Evolutionary conservation across 2,113 vertebrate species (phyloP).

Genomic region (Nibea albiflora): DNA sequence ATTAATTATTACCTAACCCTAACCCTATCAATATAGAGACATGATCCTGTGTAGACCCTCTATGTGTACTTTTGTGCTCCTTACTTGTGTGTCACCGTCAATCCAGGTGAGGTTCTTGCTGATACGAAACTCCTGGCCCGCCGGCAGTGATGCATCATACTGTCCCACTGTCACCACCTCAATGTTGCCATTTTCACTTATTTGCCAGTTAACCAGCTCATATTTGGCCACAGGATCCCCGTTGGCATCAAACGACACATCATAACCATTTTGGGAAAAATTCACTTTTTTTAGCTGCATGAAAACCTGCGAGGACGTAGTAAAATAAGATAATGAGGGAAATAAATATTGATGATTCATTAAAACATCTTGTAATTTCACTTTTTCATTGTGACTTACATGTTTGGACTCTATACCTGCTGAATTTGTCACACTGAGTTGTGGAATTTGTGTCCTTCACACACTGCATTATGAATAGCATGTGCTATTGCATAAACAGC

Average conservation of each 20-base stretch:
- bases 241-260: conserved; percentile 77
- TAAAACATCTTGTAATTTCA: background rate
- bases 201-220: conserved; percentile 82
- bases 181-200: conserved; percentile 37
- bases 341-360: background rate
- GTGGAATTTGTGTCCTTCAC: conserved; percentile 47
- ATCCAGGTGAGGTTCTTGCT: conserved; percentile 71
- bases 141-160: conserved; percentile 73
- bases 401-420: conserved; percentile 51
- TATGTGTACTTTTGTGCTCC: background rate
- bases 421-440: conserved; percentile 60
- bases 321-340: background rate
- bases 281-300: conserved; percentile 67
- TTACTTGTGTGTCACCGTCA: conserved; percentile 60
- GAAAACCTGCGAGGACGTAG: conserved; percentile 58
- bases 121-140: conserved; percentile 69
- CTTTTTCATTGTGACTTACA: conserved; percentile 43
- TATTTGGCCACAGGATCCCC: conserved; percentile 79
- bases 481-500: conserved; percentile 82
- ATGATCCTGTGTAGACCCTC: no score
- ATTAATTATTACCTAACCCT: no score
- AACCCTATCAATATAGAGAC: no score
- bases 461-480: conserved; percentile 73
- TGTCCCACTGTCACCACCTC: conserved; percentile 72
- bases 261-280: conserved; percentile 74